These are phyloP conservation scores for Callosobruchus maculatus DNA, from an alignment of 2,888 invertebrate genomes.

Conservation along the genomic window DNA sequence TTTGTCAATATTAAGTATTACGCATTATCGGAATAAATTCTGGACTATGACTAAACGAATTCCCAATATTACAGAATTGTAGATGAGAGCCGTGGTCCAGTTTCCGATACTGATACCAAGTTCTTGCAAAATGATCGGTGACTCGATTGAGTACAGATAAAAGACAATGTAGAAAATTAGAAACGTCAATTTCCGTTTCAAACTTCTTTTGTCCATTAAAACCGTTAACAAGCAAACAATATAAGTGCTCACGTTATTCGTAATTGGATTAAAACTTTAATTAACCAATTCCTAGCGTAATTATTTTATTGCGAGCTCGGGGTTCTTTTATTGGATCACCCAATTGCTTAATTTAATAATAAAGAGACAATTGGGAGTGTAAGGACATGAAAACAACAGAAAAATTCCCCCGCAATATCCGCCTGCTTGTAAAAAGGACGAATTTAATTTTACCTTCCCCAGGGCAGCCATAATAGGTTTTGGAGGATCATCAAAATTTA, in stretches of 20 bases:
- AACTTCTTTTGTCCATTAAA: not conserved
- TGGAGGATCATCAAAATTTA: not conserved
- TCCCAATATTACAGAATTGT: no score
- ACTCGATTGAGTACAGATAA: no score
- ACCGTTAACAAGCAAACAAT: conserved; percentile 1
- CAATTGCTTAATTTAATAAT: conserved; percentile 33
- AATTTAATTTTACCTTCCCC: not conserved
- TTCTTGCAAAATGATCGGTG: no score
- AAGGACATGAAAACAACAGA: not conserved
- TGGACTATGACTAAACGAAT: no score
- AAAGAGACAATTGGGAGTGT: conserved; percentile 19
- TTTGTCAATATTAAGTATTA: no score
- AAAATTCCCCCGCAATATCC: not conserved
- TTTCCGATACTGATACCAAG: no score
- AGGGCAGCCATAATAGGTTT: not conserved
- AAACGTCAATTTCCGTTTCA: conserved; percentile 1
- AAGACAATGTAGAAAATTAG: not conserved
- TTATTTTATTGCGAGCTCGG: conserved; percentile 37
- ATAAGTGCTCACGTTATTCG: conserved; percentile 9
- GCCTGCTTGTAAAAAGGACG: not conserved
- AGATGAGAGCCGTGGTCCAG: no score
- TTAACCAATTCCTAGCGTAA: conserved; percentile 45
- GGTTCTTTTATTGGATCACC: conserved; percentile 20
- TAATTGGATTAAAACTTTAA: conserved; percentile 42
- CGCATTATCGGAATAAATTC: no score